A percentile compares a stretch with the other conserved stretches of the same genome.
phyloP scores from a whole-genome alignment of 2,113 vertebrate genomes.

The Pseudopipra pipra region DNA sequence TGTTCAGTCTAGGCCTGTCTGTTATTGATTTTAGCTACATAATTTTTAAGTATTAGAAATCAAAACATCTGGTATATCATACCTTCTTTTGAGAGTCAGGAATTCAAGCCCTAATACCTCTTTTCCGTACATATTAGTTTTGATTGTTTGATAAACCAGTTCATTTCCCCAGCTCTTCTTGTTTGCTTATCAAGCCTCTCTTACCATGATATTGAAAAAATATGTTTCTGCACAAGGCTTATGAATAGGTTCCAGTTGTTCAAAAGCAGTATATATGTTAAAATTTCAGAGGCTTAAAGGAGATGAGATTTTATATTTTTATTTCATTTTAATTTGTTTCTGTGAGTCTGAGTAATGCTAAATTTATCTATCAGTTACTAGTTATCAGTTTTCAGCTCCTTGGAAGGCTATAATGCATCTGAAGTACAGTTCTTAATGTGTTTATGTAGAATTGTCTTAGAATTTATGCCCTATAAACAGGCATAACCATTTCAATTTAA shows the following conservation, averaged over 20 bases:
- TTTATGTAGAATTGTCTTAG: slow-evolving; percentile 27
- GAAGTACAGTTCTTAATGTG: slow-evolving; percentile 44
- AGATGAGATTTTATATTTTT: neutral
- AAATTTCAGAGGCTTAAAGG: neutral
- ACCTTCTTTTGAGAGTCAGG: neutral
- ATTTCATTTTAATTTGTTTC: neutral
- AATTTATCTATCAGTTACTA: neutral
- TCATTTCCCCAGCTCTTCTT: neutral
- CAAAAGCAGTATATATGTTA: neutral
- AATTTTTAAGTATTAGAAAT: neutral
- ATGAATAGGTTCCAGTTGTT: neutral
- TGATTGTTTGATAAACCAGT: neutral
- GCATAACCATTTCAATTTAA: slow-evolving; percentile 50
- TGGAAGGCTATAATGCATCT: neutral
- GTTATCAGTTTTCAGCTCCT: neutral
- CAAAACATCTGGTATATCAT: neutral
- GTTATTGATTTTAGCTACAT: neutral
- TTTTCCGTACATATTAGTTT: neutral
- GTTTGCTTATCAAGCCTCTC: neutral
- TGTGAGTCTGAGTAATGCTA: neutral
- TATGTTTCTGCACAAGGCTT: neutral
- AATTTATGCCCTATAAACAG: slow-evolving; percentile 39
- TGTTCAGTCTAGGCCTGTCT: neutral
- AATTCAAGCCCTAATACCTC: neutral
- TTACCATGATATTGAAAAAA: neutral